phyloP scores from a whole-genome alignment of 2,888 invertebrate species.

The Stictocephala bisonia region DNA sequence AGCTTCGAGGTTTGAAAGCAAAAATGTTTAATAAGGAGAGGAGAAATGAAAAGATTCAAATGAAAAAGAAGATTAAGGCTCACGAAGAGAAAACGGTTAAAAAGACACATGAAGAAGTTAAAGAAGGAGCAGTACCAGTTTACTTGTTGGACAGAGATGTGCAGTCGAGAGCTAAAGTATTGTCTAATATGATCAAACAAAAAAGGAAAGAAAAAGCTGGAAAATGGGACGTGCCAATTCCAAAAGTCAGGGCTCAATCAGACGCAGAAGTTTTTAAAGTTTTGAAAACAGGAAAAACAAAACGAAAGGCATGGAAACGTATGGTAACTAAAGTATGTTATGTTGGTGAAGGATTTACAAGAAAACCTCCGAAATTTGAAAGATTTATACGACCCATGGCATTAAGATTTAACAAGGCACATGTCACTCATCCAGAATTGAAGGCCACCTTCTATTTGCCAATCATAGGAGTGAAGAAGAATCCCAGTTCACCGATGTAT shows the following conservation, averaged over 20 bases:
- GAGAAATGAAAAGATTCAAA: slow-evolving; percentile 97
- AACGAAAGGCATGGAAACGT: slow-evolving; percentile 97
- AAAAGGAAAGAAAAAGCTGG: slow-evolving; percentile 99
- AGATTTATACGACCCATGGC: slow-evolving; percentile 99
- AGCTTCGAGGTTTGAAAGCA: slow-evolving; percentile 94
- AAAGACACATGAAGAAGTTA: slow-evolving; percentile 81
- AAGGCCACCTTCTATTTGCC: slow-evolving; percentile 98
- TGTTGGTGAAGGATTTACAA: slow-evolving; percentile 97
- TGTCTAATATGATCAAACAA: slow-evolving; percentile 99
- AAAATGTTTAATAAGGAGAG: slow-evolving; percentile 97
- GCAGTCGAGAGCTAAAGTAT: slow-evolving; percentile 92
- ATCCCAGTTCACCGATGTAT: slow-evolving; percentile 97
- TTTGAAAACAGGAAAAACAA: slow-evolving; percentile 89
- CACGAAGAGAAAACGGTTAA: slow-evolving; percentile 94
- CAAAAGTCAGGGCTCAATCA: slow-evolving; percentile 96
- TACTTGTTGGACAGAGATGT: slow-evolving; percentile 98
- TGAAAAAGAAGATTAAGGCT: slow-evolving; percentile 98
- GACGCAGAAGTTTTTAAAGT: slow-evolving; percentile 98
- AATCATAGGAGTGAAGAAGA: slow-evolving; percentile 99
- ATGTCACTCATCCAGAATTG: slow-evolving; percentile 98
- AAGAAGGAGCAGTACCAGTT: slow-evolving; percentile 93
- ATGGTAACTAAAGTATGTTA: slow-evolving; percentile 99
- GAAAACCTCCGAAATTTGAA: slow-evolving; percentile 99
- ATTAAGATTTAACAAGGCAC: slow-evolving; percentile 94
- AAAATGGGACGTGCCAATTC: slow-evolving; percentile 99